Conservation (phyloP, 2,888 invertebrate genomes). For the Papilio demoleus region DNA sequence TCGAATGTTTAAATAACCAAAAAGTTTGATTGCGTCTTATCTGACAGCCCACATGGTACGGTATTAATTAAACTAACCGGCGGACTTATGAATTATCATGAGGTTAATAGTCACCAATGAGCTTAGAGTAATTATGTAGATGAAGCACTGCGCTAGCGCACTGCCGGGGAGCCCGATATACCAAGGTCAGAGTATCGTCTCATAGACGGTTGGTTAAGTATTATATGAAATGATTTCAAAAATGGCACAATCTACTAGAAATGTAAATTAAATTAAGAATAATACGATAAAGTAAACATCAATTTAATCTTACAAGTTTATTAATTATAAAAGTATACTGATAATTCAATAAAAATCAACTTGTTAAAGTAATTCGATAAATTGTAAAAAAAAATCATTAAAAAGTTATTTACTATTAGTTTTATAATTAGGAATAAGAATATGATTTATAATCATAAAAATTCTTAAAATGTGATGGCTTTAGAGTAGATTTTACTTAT, state of each 20-base stretch:
- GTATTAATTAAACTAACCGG: conserved; percentile 77
- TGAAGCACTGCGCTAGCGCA: conserved; percentile 69
- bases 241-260: not conserved
- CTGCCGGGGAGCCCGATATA: conserved; percentile 52
- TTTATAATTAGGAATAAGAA: not conserved
- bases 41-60: conserved; percentile 78
- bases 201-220: conserved; percentile 49
- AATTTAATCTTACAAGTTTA: too few species aligned
- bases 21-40: conserved; percentile 74
- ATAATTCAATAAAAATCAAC: too few species aligned
- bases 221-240: conserved; percentile 5
- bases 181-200: conserved; percentile 45
- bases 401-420: not conserved
- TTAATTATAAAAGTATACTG: too few species aligned
- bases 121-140: conserved; percentile 82
- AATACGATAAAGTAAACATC: not conserved
- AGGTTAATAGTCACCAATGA: conserved; percentile 83
- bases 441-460: not conserved
- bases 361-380: too few species aligned
- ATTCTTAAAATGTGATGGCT: not conserved
- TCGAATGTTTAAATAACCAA: conserved; percentile 45
- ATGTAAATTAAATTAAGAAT: not conserved
- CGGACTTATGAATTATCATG: conserved; percentile 76
- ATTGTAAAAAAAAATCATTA: too few species aligned
- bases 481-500: not conserved